Evolutionary conservation across 1,140 invertebrate genomes (phyloP), one percentile per base, ranked within the genome.

Genomic region (Psilanteris sp.): DNA sequence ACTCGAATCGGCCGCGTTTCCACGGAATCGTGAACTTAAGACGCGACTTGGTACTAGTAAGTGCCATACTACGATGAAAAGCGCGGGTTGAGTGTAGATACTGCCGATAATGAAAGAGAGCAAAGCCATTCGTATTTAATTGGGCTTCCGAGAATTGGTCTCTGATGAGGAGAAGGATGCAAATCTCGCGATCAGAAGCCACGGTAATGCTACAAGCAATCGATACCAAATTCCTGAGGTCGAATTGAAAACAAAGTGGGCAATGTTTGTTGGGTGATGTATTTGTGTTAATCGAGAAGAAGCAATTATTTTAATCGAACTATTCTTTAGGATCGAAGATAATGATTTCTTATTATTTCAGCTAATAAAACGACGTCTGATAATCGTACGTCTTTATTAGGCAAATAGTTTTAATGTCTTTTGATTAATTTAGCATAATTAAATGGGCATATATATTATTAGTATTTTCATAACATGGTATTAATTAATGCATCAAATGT

Each of bases 11-110:
- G 79, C 76, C 77, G 80, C 74, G 57, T 80, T 82, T 86, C 83
- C 80, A 85, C 73, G 81, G 84, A 87, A 87, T 87, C 85, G 81
- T 87, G 81, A 76, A 86, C 82, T 81, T 80, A 79, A 75, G 66
- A 59, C 62, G 71, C 72, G 76, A 64, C 52, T 78, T 31, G 22
- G 48, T 66, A 61, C 67, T 46, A 48, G 43, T 62, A 64, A 68
- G 54, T 75, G 70, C 67, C 59, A 78, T 74, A 79, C 62, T 79
- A 44, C 77, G 75, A 85, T 83, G 82, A 85, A 85, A 81, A 84
- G 83, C 75, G 75, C 77, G 73, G 57, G 29, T 11, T 61, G 39
- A 82, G 73, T 72, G 61, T 64, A 81, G 84, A 86, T 87, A 85
- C 79, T 83, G 67, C 83, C 73, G 85, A 85, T 85, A 87, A 84